These are phyloP conservation scores for Phylloscopus trochiloides DNA, from an alignment of 2,113 vertebrate species.

Conservation along the genomic window DNA sequence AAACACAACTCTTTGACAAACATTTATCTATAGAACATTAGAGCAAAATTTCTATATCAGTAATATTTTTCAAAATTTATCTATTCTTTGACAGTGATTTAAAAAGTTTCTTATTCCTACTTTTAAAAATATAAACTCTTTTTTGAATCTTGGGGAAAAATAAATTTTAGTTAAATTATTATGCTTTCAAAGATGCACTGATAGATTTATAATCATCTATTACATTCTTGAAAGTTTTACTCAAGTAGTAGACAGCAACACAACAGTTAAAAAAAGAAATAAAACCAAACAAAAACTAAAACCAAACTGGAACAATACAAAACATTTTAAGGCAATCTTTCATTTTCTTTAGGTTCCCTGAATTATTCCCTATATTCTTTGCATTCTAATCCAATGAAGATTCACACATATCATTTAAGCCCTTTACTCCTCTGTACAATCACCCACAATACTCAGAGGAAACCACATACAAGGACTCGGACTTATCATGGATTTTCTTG, in stretches of 20 bases:
- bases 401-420: accelerated
- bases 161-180: neutral
- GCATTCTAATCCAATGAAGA: neutral
- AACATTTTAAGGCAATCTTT: neutral
- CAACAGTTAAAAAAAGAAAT: neutral
- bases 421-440: neutral
- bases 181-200: neutral
- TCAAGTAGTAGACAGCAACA: neutral
- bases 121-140: neutral
- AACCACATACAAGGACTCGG: neutral
- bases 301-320: accelerated
- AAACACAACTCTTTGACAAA: neutral
- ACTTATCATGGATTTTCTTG: neutral
- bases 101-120: neutral
- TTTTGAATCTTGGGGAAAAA: neutral
- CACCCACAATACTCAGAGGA: neutral
- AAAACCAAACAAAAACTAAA: neutral
- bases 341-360: neutral
- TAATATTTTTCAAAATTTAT: neutral
- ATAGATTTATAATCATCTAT: neutral
- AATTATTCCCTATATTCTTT: neutral
- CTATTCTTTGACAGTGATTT: neutral
- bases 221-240: neutral
- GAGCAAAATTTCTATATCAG: neutral
- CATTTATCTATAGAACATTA: accelerated